Base-by-base conservation (phyloP, 2,113 vertebrate species). In the Cebidichthys violaceus region DNA sequence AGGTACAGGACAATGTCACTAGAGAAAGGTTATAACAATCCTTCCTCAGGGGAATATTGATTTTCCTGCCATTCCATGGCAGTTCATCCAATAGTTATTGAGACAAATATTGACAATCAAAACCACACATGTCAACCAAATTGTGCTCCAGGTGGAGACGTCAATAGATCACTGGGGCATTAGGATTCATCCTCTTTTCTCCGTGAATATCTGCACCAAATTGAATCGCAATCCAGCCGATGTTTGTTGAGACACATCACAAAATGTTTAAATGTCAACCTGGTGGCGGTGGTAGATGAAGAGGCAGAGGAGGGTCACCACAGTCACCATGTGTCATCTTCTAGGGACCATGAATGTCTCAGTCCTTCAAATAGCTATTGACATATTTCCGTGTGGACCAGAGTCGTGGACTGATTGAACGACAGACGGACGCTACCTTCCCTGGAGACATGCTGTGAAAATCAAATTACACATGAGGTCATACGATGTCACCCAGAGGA, bases 401-500 rank as follows among this genome's bases (percentile, higher is more conserved):
- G n/a, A 55, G 66, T 39, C 2, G 1, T 1, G 10, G 31, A 37
- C 22, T 62, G 57, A 79, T 43, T 0, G 6, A 55, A 22, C 7
- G 1, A 41, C 8, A 7, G 18, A 13, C 45, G 31, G 31, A 31
- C 31, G 14, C 10, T 20, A 27, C 37, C 20, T 33, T 45, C 62
- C 64, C 15, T 2, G 7, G 4, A 35, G 67, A 37, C n/a, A 1
- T 0, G 43, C 17, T 1, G 11, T 37, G 24, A 54, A 77, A 54
- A 55, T 69, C 45, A 8, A 64, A 75, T 75, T 65, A 50, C 24
- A 15, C 11, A 20, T 9, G n/a, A 35, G 35, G 75, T 35, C 41
- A 67, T n/a, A 15, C 5, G 7, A 66, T 35, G 33, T 47, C 60
- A 35, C 39, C 4, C 17, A 50, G 59, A 67, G 9, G 41, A 66